Percentiles rank a stretch among this genome's conserved stretches.
These are phyloP conservation scores for Gnatocerus cornutus DNA, from an alignment of 2,888 invertebrate genomes.

Conservation along the genomic window DNA sequence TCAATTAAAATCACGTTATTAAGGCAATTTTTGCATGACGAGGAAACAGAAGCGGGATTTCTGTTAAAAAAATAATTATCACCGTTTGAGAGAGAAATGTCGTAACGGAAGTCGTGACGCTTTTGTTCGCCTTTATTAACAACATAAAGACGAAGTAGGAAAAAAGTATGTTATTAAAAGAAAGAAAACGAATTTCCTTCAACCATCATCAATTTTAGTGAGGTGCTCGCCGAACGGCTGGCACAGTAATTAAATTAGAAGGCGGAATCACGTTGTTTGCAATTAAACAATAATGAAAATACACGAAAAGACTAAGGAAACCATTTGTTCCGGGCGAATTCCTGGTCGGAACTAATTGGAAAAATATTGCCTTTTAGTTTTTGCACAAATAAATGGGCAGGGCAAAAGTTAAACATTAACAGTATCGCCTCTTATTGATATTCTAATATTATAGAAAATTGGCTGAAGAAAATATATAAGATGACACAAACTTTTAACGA, in stretches of 20 bases:
- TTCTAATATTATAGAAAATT: too few relatives aligned
- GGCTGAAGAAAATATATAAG: too few relatives aligned
- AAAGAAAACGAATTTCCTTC: conserved; percentile 26
- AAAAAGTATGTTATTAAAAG: conserved; percentile 32
- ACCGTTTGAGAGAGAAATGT: conserved; percentile 11
- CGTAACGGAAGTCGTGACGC: not conserved
- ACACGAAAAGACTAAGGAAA: conserved; percentile 11
- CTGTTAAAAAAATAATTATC: conserved; percentile 14
- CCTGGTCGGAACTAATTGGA: not conserved
- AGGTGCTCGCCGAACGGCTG: conserved; percentile 22
- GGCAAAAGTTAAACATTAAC: not conserved
- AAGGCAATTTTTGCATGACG: not conserved
- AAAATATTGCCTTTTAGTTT: conserved; percentile 11
- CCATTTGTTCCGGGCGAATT: not conserved
- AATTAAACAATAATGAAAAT: conserved; percentile 39
- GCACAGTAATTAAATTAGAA: conserved; percentile 36
- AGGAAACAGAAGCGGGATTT: not conserved
- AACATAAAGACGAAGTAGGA: conserved; percentile 10
- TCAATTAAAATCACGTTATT: conserved; percentile 13
- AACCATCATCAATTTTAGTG: conserved; percentile 29
- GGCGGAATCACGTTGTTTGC: conserved; percentile 20
- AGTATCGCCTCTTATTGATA: too few relatives aligned
- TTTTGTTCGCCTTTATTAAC: conserved; percentile 30
- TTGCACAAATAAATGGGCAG: not conserved
- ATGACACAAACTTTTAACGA: too few relatives aligned